These are phyloP conservation scores for Crypturellus undulatus DNA, from an alignment of 2,113 vertebrate genomes.

Conservation along the genomic window DNA sequence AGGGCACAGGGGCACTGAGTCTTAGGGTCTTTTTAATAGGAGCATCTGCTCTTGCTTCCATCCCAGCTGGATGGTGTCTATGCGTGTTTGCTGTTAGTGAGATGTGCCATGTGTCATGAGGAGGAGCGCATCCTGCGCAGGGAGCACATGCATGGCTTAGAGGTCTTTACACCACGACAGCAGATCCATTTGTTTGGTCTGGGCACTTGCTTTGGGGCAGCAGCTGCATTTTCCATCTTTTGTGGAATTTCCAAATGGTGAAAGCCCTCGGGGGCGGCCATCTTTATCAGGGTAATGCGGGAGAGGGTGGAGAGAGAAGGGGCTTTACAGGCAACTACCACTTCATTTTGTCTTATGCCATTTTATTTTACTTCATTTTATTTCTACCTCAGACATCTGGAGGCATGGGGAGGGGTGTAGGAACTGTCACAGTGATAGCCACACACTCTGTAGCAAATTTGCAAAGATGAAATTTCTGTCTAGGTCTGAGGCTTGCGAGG, in stretches of 20 bases:
- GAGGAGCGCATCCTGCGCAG: background rate
- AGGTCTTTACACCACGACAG: background rate
- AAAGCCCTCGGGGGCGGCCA: background rate
- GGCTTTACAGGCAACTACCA: background rate
- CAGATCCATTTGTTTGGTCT: conserved; percentile 25
- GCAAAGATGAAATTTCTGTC: conserved; percentile 9
- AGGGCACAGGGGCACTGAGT: too few species aligned
- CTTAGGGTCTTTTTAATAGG: conserved; percentile 49
- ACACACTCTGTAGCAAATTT: conserved; percentile 26
- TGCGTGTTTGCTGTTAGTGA: conserved; percentile 23
- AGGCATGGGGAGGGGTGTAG: background rate
- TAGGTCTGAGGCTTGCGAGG: background rate
- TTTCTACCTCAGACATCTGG: conserved; percentile 14
- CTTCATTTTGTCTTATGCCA: background rate
- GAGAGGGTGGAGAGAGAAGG: background rate
- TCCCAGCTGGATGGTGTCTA: conserved; percentile 54
- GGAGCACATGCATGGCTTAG: background rate
- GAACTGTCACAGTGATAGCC: background rate
- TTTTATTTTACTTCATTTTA: background rate
- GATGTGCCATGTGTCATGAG: conserved; percentile 13
- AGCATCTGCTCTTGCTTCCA: conserved; percentile 58
- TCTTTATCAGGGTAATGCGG: background rate
- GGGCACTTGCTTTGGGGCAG: background rate
- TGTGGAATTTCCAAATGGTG: conserved; percentile 41
- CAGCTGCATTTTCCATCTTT: conserved; percentile 30